These are phyloP conservation scores for Drosophila santomea DNA, from an alignment of 1,140 invertebrate species.

Conservation along the genomic window DNA sequence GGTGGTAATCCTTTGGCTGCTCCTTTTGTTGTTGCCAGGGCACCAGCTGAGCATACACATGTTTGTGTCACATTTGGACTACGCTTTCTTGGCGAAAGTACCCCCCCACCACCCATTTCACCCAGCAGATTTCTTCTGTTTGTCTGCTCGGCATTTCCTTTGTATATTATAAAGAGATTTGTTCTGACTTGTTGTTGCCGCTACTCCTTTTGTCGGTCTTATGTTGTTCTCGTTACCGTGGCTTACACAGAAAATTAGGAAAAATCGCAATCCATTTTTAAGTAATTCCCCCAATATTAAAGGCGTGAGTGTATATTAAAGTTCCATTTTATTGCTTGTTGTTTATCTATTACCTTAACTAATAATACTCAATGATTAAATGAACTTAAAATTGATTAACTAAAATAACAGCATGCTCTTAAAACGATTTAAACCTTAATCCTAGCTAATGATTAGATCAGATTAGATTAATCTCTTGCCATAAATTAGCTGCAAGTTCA, in stretches of 20 bases:
- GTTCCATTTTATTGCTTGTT: too few relatives aligned
- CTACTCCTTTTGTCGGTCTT: slow-evolving; percentile 31
- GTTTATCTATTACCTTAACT: too few relatives aligned
- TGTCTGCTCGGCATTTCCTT: slow-evolving; percentile 68
- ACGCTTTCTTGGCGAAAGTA: slow-evolving; percentile 21
- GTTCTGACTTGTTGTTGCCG: slow-evolving; percentile 38
- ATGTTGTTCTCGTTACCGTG: slow-evolving; percentile 34
- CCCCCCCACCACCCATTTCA: slow-evolving; percentile 7
- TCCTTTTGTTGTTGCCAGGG: slow-evolving; percentile 62
- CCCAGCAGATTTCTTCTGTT: slow-evolving; percentile 7
- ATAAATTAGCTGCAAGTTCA: too few relatives aligned
- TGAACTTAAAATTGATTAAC: too few relatives aligned
- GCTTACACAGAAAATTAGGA: slow-evolving; percentile 23
- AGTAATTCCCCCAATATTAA: not conserved
- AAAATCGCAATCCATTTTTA: not conserved
- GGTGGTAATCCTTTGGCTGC: slow-evolving; percentile 74
- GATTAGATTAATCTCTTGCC: too few relatives aligned
- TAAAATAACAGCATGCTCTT: too few relatives aligned
- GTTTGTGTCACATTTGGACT: slow-evolving; percentile 78
- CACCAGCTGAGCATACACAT: slow-evolving; percentile 77
- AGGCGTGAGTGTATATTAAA: too few relatives aligned
- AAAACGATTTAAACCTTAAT: too few relatives aligned
- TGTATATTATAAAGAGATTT: slow-evolving; percentile 83
- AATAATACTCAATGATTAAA: too few relatives aligned
- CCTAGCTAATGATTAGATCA: too few relatives aligned